Evolutionary conservation across 2,797 vertebrate species (phyloP).

Genomic region (Molossus alvarezi): DNA sequence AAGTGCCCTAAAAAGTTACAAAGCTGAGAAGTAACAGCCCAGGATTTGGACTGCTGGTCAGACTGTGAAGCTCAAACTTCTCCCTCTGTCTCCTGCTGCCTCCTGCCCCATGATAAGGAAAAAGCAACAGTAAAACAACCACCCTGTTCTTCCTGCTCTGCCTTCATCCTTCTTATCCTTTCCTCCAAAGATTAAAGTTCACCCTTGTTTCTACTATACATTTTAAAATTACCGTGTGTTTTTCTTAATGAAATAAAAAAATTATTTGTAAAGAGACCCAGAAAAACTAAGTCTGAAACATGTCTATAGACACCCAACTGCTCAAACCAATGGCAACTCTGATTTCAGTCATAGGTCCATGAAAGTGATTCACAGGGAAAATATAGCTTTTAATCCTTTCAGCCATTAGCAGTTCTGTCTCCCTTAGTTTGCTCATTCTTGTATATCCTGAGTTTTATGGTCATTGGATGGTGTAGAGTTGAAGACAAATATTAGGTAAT

Average conservation of each 20-base stretch:
- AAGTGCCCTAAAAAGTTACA: background rate
- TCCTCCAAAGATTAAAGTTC: background rate
- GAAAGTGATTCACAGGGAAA: constrained; percentile 16
- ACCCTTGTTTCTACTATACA: background rate
- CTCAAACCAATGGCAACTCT: background rate
- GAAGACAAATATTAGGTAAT: background rate
- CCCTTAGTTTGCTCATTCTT: background rate
- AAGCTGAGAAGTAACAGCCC: background rate
- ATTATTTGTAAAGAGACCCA: constrained; percentile 16
- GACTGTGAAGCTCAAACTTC: background rate
- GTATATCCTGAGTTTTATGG: background rate
- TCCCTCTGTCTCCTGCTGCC: background rate
- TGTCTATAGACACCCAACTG: background rate
- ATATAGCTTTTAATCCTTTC: background rate
- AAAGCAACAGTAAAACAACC: background rate
- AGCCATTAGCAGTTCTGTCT: background rate
- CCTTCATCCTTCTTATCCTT: background rate
- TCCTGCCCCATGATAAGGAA: background rate
- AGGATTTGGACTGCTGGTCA: background rate
- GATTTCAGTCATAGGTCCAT: background rate
- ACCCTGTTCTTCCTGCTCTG: background rate
- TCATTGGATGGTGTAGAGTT: background rate
- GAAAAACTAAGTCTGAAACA: background rate
- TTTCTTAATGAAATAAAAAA: background rate
- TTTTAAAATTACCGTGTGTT: background rate